Base-by-base conservation (phyloP, 2,797 vertebrate species). In the Ctenopoma kingsleyae region DNA sequence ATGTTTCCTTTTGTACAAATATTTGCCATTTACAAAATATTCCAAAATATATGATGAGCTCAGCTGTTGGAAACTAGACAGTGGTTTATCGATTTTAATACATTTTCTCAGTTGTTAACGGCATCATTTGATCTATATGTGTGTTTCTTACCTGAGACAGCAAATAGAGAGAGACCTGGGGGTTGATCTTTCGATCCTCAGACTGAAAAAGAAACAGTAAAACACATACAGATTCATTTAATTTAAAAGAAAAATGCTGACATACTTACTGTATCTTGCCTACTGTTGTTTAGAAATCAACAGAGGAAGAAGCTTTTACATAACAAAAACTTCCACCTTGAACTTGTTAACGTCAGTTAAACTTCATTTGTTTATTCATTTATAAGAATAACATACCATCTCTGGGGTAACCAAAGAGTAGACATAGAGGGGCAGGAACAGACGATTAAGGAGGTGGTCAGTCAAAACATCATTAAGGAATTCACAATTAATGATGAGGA, bases 401-500 rank as follows among this genome's bases (percentile, higher is more conserved):
- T 97, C 96, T 12, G 96, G 95, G 82, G 90, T 95, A 58, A 98
- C 96, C 89, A 99, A 86, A 0, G 98, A 99, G 89, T 94, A 99
- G 53, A 99, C 98, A 0, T 99, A 99, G 41, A 99, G 97, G 0
- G 98, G 98, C 76, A 99, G 92, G 85, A 99, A 99, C 41, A 99
- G 96, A 19, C 97, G 95, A 80, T 99, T 99, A 63, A 99, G 96
- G 44, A 99, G 91, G 92, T 99, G 98, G 82, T 99, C 98, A 0
- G 97, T 98, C 84, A 99, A 87, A 32, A 99, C 98, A 0, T 99
- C 98, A 0, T 97, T 99, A 17, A 99, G 95, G 89, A 99, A 99
- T 93, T 99, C 97, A 65, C 98, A 99, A 85, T 98, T 98, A 88
- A 99, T 99, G 81, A 97, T 99, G 46, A 99, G 96, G 75, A 99